Base-by-base conservation (phyloP, 2,888 invertebrate genomes). In the Diarsia rubi region DNA sequence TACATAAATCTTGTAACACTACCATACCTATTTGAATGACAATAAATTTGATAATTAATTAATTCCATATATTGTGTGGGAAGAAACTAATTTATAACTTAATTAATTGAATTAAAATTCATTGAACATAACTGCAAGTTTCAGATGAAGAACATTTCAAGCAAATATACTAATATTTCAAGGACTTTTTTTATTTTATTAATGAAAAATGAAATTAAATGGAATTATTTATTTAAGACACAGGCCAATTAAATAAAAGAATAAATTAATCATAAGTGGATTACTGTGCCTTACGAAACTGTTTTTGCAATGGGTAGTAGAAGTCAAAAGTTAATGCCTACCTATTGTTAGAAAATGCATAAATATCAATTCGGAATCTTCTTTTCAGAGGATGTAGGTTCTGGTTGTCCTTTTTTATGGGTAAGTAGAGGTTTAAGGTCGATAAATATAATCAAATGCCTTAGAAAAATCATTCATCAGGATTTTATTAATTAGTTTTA, bases 1-100 rank as follows among this genome's bases (percentile, higher is more conserved):
- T 16, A 52, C 0, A 14, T 24, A 42, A 42, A 42, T 81, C 59
- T 64, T 59, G 4, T 24, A 31, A 52, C 14, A 49, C 12, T 64
- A n/a, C 9, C 8, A n/a, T 54, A 24, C 11, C 1, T 52, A 59
- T 67, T 54, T 19, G n/a, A 47, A 63, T 67, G 37, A 57, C 37
- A 49, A 21, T 57, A 21, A 49, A 59, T 59, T 68, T 42, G 5
- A 49, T 42, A n/a, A 1, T 60, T 52, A 64, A 31, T 21, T 42
- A 42, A 37, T 37, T n/a, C n/a, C 0, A 24, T 4, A 24, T 5
- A 16, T 49, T n/a, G 3, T 21, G n/a, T 52, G 5, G 3, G 3
- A 37, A 44, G 16, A 1, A 14, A 37, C 47, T 37, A 65, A 54
- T 79, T 42, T n/a, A 74, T 63, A 16, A 24, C 63, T 68, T 68